Evolutionary conservation across 2,797 vertebrate species (phyloP).

Genomic region (Gobionotothen gibberifrons): DNA sequence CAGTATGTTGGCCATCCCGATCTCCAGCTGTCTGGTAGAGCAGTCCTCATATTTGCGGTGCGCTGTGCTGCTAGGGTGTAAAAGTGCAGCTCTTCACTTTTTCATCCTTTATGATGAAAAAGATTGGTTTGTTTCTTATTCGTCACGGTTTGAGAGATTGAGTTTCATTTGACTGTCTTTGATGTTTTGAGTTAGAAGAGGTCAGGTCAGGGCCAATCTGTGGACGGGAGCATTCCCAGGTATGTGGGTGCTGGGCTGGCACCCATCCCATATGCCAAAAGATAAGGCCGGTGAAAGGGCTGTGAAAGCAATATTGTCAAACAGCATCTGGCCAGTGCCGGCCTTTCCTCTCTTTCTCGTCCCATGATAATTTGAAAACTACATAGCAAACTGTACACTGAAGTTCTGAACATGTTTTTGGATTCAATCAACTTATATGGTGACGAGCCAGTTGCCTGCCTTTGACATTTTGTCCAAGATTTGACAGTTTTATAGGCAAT

Average conservation of each 20-base stretch:
- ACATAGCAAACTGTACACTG: constrained; percentile 56
- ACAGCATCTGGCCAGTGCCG: constrained; percentile 65
- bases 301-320: constrained; percentile 55
- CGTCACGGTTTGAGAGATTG: constrained; percentile 43
- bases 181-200: constrained; percentile 71
- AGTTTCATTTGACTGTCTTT: constrained; percentile 68
- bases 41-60: constrained; percentile 32
- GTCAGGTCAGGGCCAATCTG: constrained; percentile 54
- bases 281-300: constrained; percentile 66
- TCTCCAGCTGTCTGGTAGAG: constrained; percentile 28
- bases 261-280: constrained; percentile 50
- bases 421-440: constrained; percentile 40
- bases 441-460: constrained; percentile 38
- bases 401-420: constrained; percentile 20
- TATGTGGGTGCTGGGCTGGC: constrained; percentile 66
- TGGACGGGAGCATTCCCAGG: constrained; percentile 59
- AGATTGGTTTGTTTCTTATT: constrained; percentile 45
- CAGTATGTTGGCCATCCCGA: constrained; percentile 15
- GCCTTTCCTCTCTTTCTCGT: constrained; percentile 33
- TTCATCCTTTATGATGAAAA: not conserved
- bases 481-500: constrained; percentile 37
- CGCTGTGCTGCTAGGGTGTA: constrained; percentile 19
- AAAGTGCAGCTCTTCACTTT: constrained; percentile 26
- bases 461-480: constrained; percentile 41
- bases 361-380: constrained; percentile 45